A percentile compares a stretch with the other conserved stretches of the same genome.
Evolutionary conservation across 2,113 vertebrate genomes (phyloP).

Genomic region (Brienomyrus brachyistius): DNA sequence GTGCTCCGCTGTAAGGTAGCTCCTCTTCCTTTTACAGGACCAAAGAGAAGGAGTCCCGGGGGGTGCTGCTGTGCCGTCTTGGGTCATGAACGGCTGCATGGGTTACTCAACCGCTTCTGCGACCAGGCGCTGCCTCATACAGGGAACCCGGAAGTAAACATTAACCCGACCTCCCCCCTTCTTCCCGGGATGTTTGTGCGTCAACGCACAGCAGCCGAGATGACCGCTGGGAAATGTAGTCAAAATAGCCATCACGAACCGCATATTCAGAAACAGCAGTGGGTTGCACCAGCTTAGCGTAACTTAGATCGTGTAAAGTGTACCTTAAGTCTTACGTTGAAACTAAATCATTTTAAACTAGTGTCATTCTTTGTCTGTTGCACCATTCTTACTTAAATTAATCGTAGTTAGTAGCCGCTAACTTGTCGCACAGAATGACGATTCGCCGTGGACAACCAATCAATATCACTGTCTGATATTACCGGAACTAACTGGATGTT

Average conservation of each 20-base stretch:
- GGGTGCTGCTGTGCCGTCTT: constrained; percentile 40
- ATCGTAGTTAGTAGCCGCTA: too few species aligned
- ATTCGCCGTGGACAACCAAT: too few species aligned
- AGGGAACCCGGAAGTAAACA: constrained; percentile 81
- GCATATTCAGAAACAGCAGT: too few species aligned
- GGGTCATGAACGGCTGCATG: constrained; percentile 52
- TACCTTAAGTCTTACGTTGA: too few species aligned
- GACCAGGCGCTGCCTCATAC: constrained; percentile 44
- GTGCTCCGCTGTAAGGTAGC: background rate
- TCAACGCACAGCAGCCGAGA: background rate
- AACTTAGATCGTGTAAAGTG: too few species aligned
- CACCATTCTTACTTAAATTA: too few species aligned
- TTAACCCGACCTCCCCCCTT: constrained; percentile 40
- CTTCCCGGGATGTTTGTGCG: constrained; percentile 37
- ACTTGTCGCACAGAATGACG: too few species aligned
- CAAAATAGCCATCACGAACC: background rate
- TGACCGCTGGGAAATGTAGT: constrained; percentile 45
- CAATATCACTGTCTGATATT: too few species aligned
- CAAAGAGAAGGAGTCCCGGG: constrained; percentile 19
- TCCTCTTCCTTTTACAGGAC: constrained; percentile 21
- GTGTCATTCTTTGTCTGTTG: too few species aligned
- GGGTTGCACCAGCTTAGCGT: too few species aligned
- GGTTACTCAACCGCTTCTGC: constrained; percentile 32
- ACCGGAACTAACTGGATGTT: too few species aligned
- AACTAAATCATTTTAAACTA: too few species aligned